Percentiles rank a stretch among this genome's conserved stretches.
These are phyloP conservation scores for Catostomus latipinnis DNA, from an alignment of 2,797 vertebrate species.

Conservation along the genomic window DNA sequence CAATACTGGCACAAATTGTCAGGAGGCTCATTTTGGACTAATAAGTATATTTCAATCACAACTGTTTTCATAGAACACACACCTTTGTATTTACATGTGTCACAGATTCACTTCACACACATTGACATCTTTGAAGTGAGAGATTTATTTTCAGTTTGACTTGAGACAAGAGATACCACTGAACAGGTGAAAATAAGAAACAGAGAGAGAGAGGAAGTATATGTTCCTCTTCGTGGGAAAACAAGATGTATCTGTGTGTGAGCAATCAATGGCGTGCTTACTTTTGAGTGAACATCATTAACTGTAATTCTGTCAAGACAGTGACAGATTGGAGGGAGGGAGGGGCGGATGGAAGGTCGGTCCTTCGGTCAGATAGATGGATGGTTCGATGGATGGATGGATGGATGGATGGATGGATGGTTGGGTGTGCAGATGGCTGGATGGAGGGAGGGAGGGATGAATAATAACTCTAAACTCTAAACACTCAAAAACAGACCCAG, in stretches of 20 bases:
- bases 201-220: slow-evolving; percentile 10
- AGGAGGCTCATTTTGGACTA: background rate
- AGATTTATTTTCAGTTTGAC: slow-evolving; percentile 15
- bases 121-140: background rate
- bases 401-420: no score
- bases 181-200: background rate
- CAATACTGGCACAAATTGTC: background rate
- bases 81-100: background rate
- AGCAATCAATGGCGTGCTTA: slow-evolving; percentile 59
- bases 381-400: no score
- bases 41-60: no score
- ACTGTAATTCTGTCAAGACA: slow-evolving; percentile 76
- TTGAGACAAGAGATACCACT: background rate
- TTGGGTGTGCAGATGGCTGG: no score
- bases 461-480: no score
- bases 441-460: no score
- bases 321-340: slow-evolving; percentile 63
- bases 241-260: slow-evolving; percentile 9
- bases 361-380: no score
- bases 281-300: slow-evolving; percentile 73
- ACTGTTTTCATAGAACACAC: background rate
- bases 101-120: background rate
- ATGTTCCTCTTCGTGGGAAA: slow-evolving; percentile 25
- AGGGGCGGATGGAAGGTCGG: no score
- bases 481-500: no score